Evolutionary conservation across 2,888 invertebrate species (phyloP).

Genomic region (Imbricaverruca yamaguchii): DNA sequence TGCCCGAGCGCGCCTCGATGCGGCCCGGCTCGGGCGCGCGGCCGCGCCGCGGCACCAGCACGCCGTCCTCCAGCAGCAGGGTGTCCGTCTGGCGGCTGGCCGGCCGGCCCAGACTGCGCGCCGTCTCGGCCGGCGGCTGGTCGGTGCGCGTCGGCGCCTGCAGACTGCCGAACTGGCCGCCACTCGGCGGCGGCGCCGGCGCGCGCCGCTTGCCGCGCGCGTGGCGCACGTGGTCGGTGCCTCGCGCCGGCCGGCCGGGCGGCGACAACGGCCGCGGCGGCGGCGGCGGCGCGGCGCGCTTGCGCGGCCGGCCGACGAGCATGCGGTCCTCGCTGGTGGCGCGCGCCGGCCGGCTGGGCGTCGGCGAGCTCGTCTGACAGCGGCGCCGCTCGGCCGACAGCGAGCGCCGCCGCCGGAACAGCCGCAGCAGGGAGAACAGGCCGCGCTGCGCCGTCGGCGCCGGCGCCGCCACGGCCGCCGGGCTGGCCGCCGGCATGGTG

Average conservation of each 20-base stretch:
- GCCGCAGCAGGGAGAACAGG: not conserved
- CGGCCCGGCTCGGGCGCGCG: too few species aligned
- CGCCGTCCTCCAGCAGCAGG: constrained; percentile 7
- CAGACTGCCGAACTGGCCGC: constrained; percentile 5
- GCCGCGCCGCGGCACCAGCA: not conserved
- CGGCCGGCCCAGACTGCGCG: not conserved
- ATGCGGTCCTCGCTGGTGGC: constrained; percentile 11
- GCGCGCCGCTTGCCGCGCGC: constrained; percentile 6
- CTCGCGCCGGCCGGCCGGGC: not conserved
- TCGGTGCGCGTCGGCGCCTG: not conserved
- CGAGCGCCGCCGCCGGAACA: constrained; percentile 11
- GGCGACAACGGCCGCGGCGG: not conserved
- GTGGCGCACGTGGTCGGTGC: not conserved
- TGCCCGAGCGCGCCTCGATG: not conserved
- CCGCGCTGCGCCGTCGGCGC: not conserved
- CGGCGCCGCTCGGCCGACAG: constrained; percentile 13
- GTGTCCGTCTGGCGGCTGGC: constrained; percentile 2
- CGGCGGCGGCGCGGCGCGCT: constrained; percentile 10
- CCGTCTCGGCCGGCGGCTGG: not conserved
- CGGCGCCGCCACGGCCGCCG: not conserved
- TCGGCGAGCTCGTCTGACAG: not conserved
- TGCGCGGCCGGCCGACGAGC: not conserved
- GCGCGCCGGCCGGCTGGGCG: not conserved
- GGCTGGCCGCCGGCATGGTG: not conserved
- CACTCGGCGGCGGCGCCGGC: constrained; percentile 3